phyloP scores from a whole-genome alignment of 1,140 invertebrate species.

The Vanessa tameamea region DNA sequence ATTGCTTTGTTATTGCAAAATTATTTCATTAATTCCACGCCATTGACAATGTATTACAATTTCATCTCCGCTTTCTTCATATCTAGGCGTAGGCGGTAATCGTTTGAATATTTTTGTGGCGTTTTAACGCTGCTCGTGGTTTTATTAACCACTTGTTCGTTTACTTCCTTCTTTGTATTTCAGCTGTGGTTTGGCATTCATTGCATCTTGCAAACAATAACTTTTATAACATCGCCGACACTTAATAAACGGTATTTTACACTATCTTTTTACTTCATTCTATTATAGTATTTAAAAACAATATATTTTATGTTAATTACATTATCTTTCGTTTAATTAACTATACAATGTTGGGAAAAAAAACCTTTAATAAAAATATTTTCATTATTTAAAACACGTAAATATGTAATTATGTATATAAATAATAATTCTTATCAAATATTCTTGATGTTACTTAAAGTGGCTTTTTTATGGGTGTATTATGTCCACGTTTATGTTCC shows the following conservation, averaged over 20 bases:
- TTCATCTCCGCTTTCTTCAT: constrained; percentile 20
- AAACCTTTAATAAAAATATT: too few species aligned
- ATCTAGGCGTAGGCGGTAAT: constrained; percentile 15
- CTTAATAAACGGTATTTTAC: not conserved
- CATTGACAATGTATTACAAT: constrained; percentile 5
- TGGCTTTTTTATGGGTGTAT: constrained; percentile 20
- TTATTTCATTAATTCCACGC: constrained; percentile 7
- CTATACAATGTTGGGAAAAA: too few species aligned
- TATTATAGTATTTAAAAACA: not conserved
- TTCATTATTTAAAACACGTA: too few species aligned
- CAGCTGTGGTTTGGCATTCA: constrained; percentile 15
- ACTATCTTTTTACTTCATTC: not conserved
- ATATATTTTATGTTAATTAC: not conserved
- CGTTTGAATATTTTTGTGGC: constrained; percentile 9
- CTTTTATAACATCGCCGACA: constrained; percentile 6
- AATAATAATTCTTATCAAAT: not conserved
- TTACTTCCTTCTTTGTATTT: constrained; percentile 29
- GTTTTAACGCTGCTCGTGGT: constrained; percentile 18
- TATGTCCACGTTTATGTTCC: constrained; percentile 35
- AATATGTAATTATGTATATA: not conserved
- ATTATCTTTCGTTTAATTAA: too few species aligned
- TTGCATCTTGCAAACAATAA: constrained; percentile 22
- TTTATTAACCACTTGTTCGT: constrained; percentile 30
- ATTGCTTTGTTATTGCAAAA: constrained; percentile 2
- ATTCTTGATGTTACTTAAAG: constrained; percentile 12